Base-by-base conservation (phyloP, 2,888 invertebrate species). In the Acheta domesticus region DNA sequence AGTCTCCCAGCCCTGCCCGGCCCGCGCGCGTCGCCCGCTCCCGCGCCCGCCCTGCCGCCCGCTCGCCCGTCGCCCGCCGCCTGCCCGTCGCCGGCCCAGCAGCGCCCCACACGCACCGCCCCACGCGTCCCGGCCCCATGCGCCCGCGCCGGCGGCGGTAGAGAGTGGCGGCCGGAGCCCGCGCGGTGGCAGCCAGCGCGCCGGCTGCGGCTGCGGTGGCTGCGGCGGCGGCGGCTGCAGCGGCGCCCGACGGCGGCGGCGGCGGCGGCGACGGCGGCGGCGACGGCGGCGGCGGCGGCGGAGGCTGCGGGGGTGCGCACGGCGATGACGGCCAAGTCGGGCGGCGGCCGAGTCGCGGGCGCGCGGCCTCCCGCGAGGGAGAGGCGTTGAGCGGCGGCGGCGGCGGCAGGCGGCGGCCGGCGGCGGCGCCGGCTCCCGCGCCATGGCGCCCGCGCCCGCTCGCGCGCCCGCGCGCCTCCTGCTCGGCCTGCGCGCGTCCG, bases 71-170 rank as follows among this genome's bases (percentile, higher is more conserved):
- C 21, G 49, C 48, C 49, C 77, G 77, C 50, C 62, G 62, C 62
- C 62, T 14, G n/a, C 62, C 62, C 62, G 62, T n/a, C 62, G 62
- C 16, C 62, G n/a, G 62, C 62, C 16, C 62, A n/a, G 62, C 62
- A 14, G 62, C 14, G 16, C 14, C 62, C 62, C 14, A n/a, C 14
- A n/a, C 62, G 62, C 62, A 62, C 62, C 62, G 62, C 62, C n/a
- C 62, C 62, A 14, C 62, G 62, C 21, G 36, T 2, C n/a, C 49
- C 20, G 84, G 84, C 84, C 84, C 85, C 83, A 86, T 87, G 85
- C 85, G 87, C 84, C 86, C 16, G 62, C 62, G 62, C 85, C 85
- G 87, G 84, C 86, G 62, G 62, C 62, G 62, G 62, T 62, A 62
- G 62, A 62, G 62, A 19, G 62, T n/a, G 62, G 62, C 62, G 62